Evolutionary conservation across 2,888 invertebrate genomes (phyloP).

Genomic region (Allolobophora icterica): DNA sequence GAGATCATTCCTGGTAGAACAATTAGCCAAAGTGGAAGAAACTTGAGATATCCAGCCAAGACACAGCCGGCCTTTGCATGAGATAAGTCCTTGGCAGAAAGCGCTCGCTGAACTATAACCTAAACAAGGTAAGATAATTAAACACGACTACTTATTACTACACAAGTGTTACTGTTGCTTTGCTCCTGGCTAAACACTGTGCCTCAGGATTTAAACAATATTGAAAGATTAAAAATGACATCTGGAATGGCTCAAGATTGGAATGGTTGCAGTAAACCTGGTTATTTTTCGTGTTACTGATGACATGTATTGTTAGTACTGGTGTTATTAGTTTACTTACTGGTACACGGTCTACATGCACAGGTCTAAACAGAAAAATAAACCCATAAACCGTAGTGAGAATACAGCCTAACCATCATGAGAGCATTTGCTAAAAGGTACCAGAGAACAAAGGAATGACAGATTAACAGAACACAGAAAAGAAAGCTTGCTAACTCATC

Average conservation of each 20-base stretch:
- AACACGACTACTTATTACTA: neutral
- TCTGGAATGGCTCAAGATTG: neutral
- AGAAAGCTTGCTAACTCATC: neutral
- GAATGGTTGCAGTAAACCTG: neutral
- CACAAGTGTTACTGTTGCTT: neutral
- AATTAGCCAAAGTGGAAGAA: slow-evolving; percentile 67
- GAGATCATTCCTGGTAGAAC: slow-evolving; percentile 68
- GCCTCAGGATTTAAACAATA: neutral
- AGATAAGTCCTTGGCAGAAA: slow-evolving; percentile 67
- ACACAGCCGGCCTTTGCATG: slow-evolving; percentile 69
- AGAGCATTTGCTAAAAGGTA: neutral
- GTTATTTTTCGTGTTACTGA: too few relatives aligned
- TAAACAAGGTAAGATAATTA: slow-evolving; percentile 48
- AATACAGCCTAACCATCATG: neutral
- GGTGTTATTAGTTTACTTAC: neutral
- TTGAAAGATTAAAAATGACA: neutral
- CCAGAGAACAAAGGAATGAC: neutral
- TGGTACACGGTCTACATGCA: neutral
- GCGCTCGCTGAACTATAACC: slow-evolving; percentile 69
- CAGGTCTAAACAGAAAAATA: neutral
- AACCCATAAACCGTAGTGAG: neutral
- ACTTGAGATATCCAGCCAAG: slow-evolving; percentile 67
- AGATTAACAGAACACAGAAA: neutral
- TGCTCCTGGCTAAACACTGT: neutral
- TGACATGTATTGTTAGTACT: neutral